Conservation (phyloP, 2,797 vertebrate genomes). For the Malacoraja senta region DNA sequence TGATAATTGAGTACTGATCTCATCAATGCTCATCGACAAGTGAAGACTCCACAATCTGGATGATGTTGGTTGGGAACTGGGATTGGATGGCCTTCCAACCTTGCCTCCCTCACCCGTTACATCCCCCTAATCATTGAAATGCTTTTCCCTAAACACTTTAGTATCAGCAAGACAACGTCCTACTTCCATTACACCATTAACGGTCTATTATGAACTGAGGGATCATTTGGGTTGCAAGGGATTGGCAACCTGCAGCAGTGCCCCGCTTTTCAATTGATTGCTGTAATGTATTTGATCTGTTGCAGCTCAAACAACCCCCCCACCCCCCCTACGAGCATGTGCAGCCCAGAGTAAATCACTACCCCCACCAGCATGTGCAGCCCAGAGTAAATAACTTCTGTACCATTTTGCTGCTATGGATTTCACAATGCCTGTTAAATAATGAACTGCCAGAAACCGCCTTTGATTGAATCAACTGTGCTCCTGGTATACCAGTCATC, state of each 20-base stretch:
- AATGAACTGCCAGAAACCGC: neutral
- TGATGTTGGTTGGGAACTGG: neutral
- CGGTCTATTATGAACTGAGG: neutral
- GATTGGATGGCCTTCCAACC: too few relatives aligned
- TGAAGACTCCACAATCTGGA: neutral
- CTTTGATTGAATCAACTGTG: neutral
- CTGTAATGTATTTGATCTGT: neutral
- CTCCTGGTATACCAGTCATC: too few relatives aligned
- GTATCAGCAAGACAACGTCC: neutral
- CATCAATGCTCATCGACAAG: neutral
- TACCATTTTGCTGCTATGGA: neutral
- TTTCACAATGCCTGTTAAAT: neutral
- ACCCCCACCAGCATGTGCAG: too few relatives aligned
- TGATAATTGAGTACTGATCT: too few relatives aligned
- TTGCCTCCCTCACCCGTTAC: too few relatives aligned
- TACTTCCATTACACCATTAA: neutral
- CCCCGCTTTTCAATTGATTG: neutral
- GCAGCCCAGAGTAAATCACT: neutral
- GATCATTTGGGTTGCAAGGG: neutral
- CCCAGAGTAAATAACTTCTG: neutral
- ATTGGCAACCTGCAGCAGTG: neutral
- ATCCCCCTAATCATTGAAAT: too few relatives aligned
- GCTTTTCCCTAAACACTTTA: too few relatives aligned
- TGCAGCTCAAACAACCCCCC: neutral
- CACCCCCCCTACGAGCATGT: too few relatives aligned